phyloP scores from a whole-genome alignment of 2,888 invertebrate species.

The Mesorhabditis sp. region DNA sequence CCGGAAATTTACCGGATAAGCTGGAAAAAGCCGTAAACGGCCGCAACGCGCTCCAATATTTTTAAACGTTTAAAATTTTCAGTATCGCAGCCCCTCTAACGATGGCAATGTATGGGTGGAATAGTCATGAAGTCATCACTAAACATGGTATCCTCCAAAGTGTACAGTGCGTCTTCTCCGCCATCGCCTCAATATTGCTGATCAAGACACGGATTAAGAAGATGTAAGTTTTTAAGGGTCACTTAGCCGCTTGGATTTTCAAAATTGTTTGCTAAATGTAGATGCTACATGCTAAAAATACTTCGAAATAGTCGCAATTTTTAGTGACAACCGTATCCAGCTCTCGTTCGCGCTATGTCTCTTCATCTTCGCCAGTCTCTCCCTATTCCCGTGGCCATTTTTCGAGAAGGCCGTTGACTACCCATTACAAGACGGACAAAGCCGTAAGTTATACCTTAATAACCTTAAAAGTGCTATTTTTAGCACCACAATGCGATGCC shows the following conservation, averaged over 20 bases:
- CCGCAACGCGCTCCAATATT: too few relatives aligned
- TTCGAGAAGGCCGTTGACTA: background rate
- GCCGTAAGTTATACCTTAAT: background rate
- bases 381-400: constrained; percentile 5
- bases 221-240: background rate
- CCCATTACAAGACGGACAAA: background rate
- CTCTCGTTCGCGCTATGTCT: background rate
- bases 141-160: background rate
- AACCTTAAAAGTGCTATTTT: background rate
- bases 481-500: background rate
- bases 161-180: background rate
- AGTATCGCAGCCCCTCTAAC: background rate
- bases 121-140: background rate
- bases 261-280: too few relatives aligned
- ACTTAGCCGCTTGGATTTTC: too few relatives aligned
- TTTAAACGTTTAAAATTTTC: background rate
- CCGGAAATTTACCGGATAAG: too few relatives aligned
- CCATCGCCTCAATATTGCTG: background rate
- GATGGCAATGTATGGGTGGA: background rate
- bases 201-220: background rate
- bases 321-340: background rate
- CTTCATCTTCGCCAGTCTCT: constrained; percentile 1
- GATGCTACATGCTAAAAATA: background rate
- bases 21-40: too few relatives aligned
- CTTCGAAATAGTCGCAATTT: too few relatives aligned